A percentile compares a stretch with the other conserved stretches of the same genome.
These are phyloP conservation scores for Pteropus alecto DNA, from an alignment of 2,113 vertebrate species.

Conservation along the genomic window DNA sequence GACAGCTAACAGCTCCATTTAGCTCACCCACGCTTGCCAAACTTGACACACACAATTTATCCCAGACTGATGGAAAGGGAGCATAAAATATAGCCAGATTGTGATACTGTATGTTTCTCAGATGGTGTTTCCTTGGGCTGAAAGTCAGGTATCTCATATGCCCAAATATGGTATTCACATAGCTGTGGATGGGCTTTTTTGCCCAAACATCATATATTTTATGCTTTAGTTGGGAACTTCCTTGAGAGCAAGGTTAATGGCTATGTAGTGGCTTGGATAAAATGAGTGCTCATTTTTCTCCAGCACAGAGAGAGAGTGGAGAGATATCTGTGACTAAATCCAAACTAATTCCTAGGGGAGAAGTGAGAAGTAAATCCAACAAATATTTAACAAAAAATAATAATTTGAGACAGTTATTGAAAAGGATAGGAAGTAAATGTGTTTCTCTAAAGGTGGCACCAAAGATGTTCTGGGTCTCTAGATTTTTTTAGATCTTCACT, in stretches of 20 bases:
- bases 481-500: neutral
- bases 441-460: neutral
- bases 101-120: slow-evolving; percentile 6
- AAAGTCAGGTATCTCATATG: slow-evolving; percentile 43
- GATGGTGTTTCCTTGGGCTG: slow-evolving; percentile 26
- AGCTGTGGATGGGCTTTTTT: neutral
- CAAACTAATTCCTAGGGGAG: neutral
- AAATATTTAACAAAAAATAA: slow-evolving; percentile 19
- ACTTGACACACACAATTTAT: slow-evolving; percentile 70
- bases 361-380: neutral
- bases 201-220: neutral
- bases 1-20: slow-evolving; percentile 71
- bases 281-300: neutral
- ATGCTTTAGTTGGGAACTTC: neutral
- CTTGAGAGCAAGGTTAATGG: neutral
- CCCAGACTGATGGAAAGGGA: slow-evolving; percentile 46
- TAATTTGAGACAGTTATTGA: neutral
- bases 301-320: neutral
- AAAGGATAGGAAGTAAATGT: neutral
- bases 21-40: slow-evolving; percentile 56
- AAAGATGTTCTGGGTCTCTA: neutral
- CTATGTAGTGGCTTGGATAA: neutral
- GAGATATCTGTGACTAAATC: neutral
- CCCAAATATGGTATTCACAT: neutral
- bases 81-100: slow-evolving; percentile 39